Percentiles rank a stretch among this genome's conserved stretches.
phyloP scores from a whole-genome alignment of 2,888 invertebrate species.

The Eubasilissa splendida region DNA sequence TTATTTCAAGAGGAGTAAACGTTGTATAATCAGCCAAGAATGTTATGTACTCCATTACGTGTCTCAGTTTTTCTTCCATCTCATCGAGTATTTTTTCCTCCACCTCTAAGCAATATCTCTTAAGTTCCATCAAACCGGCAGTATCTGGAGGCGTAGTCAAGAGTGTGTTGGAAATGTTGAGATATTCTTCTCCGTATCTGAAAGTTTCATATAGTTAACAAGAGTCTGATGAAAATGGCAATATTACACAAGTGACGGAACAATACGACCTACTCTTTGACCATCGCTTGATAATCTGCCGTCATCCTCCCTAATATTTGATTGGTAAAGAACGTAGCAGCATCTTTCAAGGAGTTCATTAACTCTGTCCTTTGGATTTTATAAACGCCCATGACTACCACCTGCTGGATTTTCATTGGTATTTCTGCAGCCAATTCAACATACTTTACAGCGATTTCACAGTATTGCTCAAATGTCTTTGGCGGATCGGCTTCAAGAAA shows the following conservation, averaged over 20 bases:
- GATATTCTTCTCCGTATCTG: constrained; percentile 89
- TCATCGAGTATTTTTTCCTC: constrained; percentile 79
- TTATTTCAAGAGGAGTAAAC: constrained; percentile 88
- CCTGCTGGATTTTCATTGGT: constrained; percentile 74
- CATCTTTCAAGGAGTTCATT: constrained; percentile 78
- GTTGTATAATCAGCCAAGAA: constrained; percentile 88
- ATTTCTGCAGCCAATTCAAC: constrained; percentile 77
- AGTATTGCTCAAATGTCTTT: constrained; percentile 77
- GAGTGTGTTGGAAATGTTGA: constrained; percentile 83
- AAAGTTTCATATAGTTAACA: neutral
- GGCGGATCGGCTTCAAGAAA: constrained; percentile 79
- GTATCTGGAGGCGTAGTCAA: constrained; percentile 88
- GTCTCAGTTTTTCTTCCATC: constrained; percentile 83
- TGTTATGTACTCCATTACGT: constrained; percentile 80
- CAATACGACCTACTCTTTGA: constrained; percentile 76
- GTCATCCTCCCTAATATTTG: constrained; percentile 83
- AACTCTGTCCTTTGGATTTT: constrained; percentile 87
- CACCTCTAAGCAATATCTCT: constrained; percentile 82
- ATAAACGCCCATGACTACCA: constrained; percentile 86
- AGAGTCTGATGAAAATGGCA: neutral
- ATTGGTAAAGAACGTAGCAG: constrained; percentile 80
- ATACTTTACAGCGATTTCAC: constrained; percentile 75
- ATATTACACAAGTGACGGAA: neutral
- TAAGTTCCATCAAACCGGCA: constrained; percentile 87
- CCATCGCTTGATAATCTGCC: constrained; percentile 84